These are phyloP conservation scores for Watsonalla binaria DNA, from an alignment of 2,888 invertebrate genomes.

Conservation along the genomic window DNA sequence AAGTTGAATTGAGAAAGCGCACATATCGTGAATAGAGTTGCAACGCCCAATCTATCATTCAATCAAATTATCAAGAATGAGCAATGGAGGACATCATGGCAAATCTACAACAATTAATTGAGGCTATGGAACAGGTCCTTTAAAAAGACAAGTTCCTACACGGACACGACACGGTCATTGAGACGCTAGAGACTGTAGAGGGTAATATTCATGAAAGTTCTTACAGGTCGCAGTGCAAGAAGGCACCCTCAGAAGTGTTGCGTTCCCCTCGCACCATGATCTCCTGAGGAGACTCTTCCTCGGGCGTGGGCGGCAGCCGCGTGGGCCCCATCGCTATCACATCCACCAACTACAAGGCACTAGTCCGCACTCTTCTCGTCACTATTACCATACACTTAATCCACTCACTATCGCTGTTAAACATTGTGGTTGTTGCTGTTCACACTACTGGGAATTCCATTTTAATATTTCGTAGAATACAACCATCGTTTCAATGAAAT, in stretches of 20 bases:
- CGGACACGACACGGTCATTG: too few species aligned
- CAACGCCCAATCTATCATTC: too few species aligned
- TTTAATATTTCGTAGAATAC: constrained; percentile 20
- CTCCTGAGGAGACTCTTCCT: constrained; percentile 53
- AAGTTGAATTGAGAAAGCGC: too few species aligned
- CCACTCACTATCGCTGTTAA: constrained; percentile 44
- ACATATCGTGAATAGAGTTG: too few species aligned
- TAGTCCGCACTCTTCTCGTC: constrained; percentile 49
- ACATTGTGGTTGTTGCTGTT: constrained; percentile 37
- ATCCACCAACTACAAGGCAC: constrained; percentile 42
- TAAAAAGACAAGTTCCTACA: too few species aligned
- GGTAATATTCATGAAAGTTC: constrained; percentile 10
- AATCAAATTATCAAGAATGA: too few species aligned
- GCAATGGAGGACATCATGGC: too few species aligned
- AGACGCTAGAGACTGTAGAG: too few species aligned
- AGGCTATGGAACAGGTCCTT: too few species aligned
- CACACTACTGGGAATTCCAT: constrained; percentile 23
- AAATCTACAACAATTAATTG: too few species aligned
- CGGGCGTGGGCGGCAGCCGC: constrained; percentile 63
- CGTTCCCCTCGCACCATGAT: constrained; percentile 31
- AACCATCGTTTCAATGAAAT: constrained; percentile 32
- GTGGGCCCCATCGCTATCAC: constrained; percentile 61
- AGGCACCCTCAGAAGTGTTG: constrained; percentile 40
- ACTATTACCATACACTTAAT: constrained; percentile 36
- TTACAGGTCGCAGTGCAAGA: constrained; percentile 50